A percentile compares a stretch with the other conserved stretches of the same genome.
These are phyloP conservation scores for Spondyliosoma cantharus DNA, from an alignment of 2,797 vertebrate genomes.

Conservation along the genomic window DNA sequence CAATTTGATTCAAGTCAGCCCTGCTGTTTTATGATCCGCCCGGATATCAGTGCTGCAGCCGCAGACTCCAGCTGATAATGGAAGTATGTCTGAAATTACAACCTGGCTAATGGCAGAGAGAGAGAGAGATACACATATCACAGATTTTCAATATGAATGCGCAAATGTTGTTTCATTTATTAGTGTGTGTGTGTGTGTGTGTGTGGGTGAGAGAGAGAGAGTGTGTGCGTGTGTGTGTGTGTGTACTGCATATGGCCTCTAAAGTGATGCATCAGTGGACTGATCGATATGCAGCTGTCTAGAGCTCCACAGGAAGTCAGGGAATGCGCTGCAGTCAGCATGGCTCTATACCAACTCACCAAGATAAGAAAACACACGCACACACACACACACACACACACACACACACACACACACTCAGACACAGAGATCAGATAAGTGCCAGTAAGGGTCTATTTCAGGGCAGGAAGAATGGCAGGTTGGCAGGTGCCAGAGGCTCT, in stretches of 20 bases:
- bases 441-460: conserved; percentile 68
- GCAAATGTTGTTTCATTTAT: conserved; percentile 15
- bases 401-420: conserved; percentile 12
- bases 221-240: conserved; percentile 17
- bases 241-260: conserved; percentile 27
- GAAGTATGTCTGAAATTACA: conserved; percentile 67
- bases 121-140: conserved; percentile 4
- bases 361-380: conserved; percentile 59
- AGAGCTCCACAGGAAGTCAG: conserved; percentile 73
- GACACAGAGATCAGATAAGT: conserved; percentile 40
- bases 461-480: conserved; percentile 58
- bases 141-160: conserved; percentile 33
- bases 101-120: conserved; percentile 28
- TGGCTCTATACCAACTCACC: conserved; percentile 56
- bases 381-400: conserved; percentile 24
- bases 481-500: conserved; percentile 65
- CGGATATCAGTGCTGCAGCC: conserved; percentile 52
- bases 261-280: conserved; percentile 65
- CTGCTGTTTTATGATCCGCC: conserved; percentile 41
- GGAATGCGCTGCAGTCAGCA: conserved; percentile 73
- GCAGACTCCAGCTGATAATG: conserved; percentile 62
- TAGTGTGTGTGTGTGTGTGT: background rate
- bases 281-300: conserved; percentile 78
- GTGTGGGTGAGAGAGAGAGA: no score
- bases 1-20: conserved; percentile 32